A percentile compares a stretch with the other conserved stretches of the same genome.
These are phyloP conservation scores for Kradibia gibbosae DNA, from an alignment of 1,140 invertebrate genomes.

Conservation along the genomic window DNA sequence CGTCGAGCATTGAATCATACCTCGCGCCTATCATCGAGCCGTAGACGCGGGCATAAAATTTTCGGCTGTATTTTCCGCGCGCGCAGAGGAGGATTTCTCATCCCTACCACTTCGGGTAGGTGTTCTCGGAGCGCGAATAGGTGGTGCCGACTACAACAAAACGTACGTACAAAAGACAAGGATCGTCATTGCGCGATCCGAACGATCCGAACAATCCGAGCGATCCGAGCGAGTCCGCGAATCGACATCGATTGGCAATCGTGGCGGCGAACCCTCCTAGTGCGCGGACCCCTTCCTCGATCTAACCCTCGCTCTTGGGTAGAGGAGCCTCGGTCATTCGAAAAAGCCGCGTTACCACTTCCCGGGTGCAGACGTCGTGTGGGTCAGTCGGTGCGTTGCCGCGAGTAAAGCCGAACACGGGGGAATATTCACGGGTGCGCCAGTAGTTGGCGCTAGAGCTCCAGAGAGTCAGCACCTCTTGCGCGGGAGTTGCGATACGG, in stretches of 20 bases:
- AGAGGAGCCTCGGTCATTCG: not conserved
- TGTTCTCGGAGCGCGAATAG: slow-evolving; percentile 32
- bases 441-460: slow-evolving; percentile 45
- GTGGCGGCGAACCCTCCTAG: too few relatives aligned
- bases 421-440: slow-evolving; percentile 1
- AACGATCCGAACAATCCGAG: slow-evolving; percentile 1
- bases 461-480: slow-evolving; percentile 1
- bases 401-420: not conserved
- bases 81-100: slow-evolving; percentile 11
- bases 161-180: slow-evolving; percentile 45
- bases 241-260: too few relatives aligned
- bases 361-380: too few relatives aligned
- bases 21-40: too few relatives aligned
- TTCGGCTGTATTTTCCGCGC: not conserved
- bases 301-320: too few relatives aligned
- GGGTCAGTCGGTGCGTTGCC: not conserved
- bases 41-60: not conserved
- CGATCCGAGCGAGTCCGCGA: not conserved
- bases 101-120: slow-evolving; percentile 22
- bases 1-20: too few relatives aligned
- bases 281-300: not conserved
- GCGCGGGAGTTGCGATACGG: not conserved
- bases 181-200: slow-evolving; percentile 40
- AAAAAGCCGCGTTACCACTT: not conserved
- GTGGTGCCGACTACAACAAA: slow-evolving; percentile 4